These are phyloP conservation scores for Virgularia gustaviana DNA, from an alignment of 92 coral and sea anemone genomes.

Conservation along the genomic window DNA sequence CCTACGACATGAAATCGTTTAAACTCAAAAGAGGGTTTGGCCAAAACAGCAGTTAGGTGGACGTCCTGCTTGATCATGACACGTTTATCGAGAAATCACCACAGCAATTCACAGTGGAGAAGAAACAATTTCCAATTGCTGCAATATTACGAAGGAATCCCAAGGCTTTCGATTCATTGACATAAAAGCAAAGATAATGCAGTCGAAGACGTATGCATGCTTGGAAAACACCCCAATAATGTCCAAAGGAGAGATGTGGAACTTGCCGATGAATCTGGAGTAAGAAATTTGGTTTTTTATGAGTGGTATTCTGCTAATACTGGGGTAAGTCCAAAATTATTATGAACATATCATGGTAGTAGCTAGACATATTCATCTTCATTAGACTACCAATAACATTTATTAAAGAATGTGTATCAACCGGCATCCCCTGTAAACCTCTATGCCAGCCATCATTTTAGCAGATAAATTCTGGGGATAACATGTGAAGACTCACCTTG, in stretches of 20 bases:
- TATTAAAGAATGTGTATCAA: too few species aligned
- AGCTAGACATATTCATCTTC: background rate
- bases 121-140: background rate
- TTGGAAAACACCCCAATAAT: constrained; percentile 34
- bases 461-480: background rate
- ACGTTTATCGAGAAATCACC: constrained; percentile 6
- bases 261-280: constrained; percentile 18
- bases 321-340: background rate
- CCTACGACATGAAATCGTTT: background rate
- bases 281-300: constrained; percentile 21
- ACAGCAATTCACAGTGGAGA: constrained; percentile 7
- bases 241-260: constrained; percentile 10
- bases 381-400: too few species aligned
- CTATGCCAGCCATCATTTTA: too few species aligned
- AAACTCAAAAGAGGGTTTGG: constrained; percentile 4
- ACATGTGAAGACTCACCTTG: too few species aligned
- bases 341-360: background rate
- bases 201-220: constrained; percentile 21
- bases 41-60: background rate
- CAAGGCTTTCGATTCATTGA: background rate
- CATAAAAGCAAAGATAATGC: background rate
- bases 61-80: background rate
- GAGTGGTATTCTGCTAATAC: background rate
- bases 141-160: background rate
- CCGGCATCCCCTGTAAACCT: too few species aligned